Evolutionary conservation across 2,888 invertebrate genomes (phyloP).

Genomic region (Nomada fabriciana): DNA sequence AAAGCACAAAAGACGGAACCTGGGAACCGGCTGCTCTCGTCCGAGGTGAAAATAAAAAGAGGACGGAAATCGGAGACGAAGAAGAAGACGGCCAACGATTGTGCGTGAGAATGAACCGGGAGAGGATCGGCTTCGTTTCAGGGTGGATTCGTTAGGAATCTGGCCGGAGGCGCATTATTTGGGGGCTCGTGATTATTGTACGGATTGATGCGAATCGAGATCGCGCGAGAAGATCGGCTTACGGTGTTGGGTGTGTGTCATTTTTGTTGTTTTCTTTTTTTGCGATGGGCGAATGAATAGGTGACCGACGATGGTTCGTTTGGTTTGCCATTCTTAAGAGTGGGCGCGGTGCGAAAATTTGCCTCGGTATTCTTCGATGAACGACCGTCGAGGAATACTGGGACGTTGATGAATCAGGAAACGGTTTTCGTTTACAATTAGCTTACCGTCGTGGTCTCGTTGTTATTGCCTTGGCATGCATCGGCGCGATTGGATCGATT

Average conservation of each 20-base stretch:
- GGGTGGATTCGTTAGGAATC: not conserved
- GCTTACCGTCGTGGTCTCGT: too few relatives aligned
- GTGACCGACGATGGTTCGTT: not conserved
- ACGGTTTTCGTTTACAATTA: too few relatives aligned
- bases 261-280: slow-evolving; percentile 16
- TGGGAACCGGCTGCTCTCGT: slow-evolving; percentile 48
- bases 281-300: slow-evolving; percentile 35
- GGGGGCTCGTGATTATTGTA: slow-evolving; percentile 36
- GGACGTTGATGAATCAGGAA: too few relatives aligned
- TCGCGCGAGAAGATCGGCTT: slow-evolving; percentile 31
- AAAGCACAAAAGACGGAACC: slow-evolving; percentile 45
- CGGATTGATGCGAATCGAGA: slow-evolving; percentile 45
- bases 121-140: slow-evolving; percentile 18
- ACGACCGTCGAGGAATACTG: too few relatives aligned
- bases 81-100: slow-evolving; percentile 55
- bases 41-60: slow-evolving; percentile 16
- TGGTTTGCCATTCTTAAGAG: not conserved
- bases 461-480: too few relatives aligned
- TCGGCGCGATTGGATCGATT: too few relatives aligned
- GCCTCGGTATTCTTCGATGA: not conserved
- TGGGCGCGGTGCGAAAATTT: not conserved
- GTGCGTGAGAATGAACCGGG: slow-evolving; percentile 47
- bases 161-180: not conserved
- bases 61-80: slow-evolving; percentile 66
- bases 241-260: slow-evolving; percentile 1